phyloP scores from a whole-genome alignment of 2,113 vertebrate species.

The Pelmatolapia mariae region DNA sequence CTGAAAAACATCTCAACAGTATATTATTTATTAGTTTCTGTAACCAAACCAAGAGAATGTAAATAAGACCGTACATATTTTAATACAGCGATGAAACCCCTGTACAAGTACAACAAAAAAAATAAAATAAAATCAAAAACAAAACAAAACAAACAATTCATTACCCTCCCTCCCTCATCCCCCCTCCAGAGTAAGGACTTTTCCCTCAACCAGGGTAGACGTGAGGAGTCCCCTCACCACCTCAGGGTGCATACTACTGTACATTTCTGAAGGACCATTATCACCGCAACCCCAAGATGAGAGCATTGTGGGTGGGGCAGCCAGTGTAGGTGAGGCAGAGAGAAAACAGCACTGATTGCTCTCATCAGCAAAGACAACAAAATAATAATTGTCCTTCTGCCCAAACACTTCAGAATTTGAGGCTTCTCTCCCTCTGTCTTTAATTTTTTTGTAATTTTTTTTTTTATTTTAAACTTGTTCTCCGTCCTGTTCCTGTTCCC shows the following conservation, averaged over 20 bases:
- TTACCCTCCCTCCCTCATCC: constrained; percentile 51
- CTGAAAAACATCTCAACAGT: constrained; percentile 57
- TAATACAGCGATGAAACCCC: constrained; percentile 98
- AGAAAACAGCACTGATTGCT: constrained; percentile 55
- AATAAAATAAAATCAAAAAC: constrained; percentile 61
- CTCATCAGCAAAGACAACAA: constrained; percentile 53
- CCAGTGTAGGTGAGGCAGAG: constrained; percentile 52
- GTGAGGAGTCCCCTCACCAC: constrained; percentile 12
- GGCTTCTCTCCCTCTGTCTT: constrained; percentile 7
- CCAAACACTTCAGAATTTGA: constrained; percentile 42
- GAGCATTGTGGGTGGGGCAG: constrained; percentile 46
- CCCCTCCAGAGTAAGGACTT: constrained; percentile 50
- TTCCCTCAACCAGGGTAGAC: constrained; percentile 27
- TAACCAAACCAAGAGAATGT: constrained; percentile 99
- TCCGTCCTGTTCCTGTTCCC: background rate
- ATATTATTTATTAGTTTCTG: constrained; percentile 99
- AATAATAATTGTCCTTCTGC: constrained; percentile 56
- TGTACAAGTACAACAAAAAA: constrained; percentile 93
- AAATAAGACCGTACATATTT: constrained; percentile 99
- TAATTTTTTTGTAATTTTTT: background rate
- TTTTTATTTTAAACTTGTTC: background rate
- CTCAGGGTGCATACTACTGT: constrained; percentile 51
- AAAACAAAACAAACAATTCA: constrained; percentile 44
- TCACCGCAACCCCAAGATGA: constrained; percentile 36
- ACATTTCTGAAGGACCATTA: constrained; percentile 53